Evolutionary conservation across 1,140 invertebrate species (phyloP).

Genomic region (Musca domestica): DNA sequence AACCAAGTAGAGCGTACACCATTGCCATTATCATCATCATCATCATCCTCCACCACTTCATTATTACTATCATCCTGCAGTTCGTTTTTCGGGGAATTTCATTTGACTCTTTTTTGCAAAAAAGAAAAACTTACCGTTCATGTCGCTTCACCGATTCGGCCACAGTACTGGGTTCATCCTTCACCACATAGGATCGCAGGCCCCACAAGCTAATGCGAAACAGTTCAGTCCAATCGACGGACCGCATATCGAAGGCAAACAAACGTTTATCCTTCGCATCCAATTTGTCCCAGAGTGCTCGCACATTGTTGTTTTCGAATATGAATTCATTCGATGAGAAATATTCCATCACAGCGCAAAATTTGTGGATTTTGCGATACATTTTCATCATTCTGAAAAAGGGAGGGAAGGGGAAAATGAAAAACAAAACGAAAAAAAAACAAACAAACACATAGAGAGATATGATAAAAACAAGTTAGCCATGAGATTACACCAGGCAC

Average conservation of each 20-base stretch:
- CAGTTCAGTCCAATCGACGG: constrained; percentile 67
- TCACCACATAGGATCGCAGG: constrained; percentile 67
- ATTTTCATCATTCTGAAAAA: constrained; percentile 66
- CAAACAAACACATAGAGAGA: neutral
- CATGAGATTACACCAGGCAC: neutral
- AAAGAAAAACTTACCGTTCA: constrained; percentile 60
- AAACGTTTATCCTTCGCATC: constrained; percentile 61
- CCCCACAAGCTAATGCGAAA: constrained; percentile 65
- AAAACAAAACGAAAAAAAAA: neutral
- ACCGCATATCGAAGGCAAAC: constrained; percentile 69
- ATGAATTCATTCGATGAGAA: constrained; percentile 71
- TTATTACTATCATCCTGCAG: too few relatives aligned
- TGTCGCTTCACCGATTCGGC: constrained; percentile 61
- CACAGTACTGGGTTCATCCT: constrained; percentile 68
- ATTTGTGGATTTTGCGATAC: constrained; percentile 72
- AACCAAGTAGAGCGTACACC: too few relatives aligned
- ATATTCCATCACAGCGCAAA: constrained; percentile 67
- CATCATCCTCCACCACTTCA: too few relatives aligned
- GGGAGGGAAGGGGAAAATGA: neutral
- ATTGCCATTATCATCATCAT: too few relatives aligned
- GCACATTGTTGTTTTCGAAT: constrained; percentile 68
- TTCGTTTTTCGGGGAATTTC: too few relatives aligned
- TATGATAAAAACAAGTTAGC: neutral
- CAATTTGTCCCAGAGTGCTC: constrained; percentile 62
- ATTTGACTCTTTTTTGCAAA: too few relatives aligned